These are phyloP conservation scores for Dendroctonus valens DNA, from an alignment of 1,140 invertebrate species.

Conservation along the genomic window DNA sequence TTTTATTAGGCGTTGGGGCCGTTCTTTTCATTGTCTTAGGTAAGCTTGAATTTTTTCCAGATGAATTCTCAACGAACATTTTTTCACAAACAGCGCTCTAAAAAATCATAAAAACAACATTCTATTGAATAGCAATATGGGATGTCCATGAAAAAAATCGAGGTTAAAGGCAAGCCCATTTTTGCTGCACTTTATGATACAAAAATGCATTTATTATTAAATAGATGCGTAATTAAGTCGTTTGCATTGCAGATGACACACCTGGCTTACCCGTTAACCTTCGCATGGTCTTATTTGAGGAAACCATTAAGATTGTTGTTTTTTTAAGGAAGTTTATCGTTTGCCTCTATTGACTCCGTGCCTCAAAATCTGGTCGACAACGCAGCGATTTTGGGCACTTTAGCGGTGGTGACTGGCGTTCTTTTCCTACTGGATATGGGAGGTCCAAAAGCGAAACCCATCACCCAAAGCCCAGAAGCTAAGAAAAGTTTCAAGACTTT, in stretches of 20 bases:
- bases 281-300: neutral
- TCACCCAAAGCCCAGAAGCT: conserved; percentile 11
- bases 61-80: too few relatives aligned
- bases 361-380: conserved; percentile 66
- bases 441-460: conserved; percentile 50
- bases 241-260: conserved; percentile 13
- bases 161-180: conserved; percentile 3
- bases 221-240: conserved; percentile 12
- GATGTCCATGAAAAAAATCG: neutral
- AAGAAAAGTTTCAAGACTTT: conserved; percentile 7
- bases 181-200: conserved; percentile 1
- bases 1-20: conserved; percentile 65
- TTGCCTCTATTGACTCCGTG: conserved; percentile 68
- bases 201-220: conserved; percentile 11
- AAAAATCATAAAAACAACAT: too few relatives aligned
- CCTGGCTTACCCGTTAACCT: conserved; percentile 3
- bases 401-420: conserved; percentile 66
- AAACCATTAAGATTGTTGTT: neutral
- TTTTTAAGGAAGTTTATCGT: conserved; percentile 58
- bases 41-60: conserved; percentile 41
- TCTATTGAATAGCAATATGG: too few relatives aligned
- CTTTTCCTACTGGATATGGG: conserved; percentile 68
- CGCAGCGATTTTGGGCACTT: conserved; percentile 64
- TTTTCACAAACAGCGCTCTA: too few relatives aligned
- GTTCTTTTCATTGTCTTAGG: conserved; percentile 67